phyloP scores from a whole-genome alignment of 2,888 invertebrate genomes.

The Melipona beecheii region DNA sequence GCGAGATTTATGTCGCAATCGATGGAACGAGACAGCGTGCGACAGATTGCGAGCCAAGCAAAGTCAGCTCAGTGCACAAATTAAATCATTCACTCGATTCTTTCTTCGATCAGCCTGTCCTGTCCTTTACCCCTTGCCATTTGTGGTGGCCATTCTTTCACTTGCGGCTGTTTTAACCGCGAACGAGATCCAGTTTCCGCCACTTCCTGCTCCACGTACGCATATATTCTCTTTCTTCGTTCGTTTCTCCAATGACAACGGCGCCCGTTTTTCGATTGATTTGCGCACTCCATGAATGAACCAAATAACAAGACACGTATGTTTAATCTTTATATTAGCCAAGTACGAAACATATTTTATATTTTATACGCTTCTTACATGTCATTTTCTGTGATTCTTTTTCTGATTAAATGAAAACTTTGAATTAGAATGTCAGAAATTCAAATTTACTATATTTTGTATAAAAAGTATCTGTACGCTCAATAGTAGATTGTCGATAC shows the following conservation, averaged over 20 bases:
- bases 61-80: slow-evolving; percentile 29
- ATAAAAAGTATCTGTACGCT: too few relatives aligned
- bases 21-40: slow-evolving; percentile 44
- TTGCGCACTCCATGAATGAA: slow-evolving; percentile 50
- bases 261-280: slow-evolving; percentile 31
- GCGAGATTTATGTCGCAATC: slow-evolving; percentile 54
- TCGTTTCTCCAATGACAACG: neutral
- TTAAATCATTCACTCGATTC: slow-evolving; percentile 52
- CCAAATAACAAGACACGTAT: neutral
- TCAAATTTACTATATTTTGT: too few relatives aligned
- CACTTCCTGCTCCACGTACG: slow-evolving; percentile 47
- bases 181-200: slow-evolving; percentile 49
- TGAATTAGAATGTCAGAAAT: too few relatives aligned
- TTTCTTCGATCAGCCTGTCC: neutral
- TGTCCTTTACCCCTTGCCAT: slow-evolving; percentile 10
- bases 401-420: neutral
- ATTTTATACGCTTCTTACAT: too few relatives aligned
- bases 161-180: slow-evolving; percentile 33
- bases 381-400: neutral
- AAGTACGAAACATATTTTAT: slow-evolving; percentile 20
- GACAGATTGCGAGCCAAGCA: slow-evolving; percentile 49
- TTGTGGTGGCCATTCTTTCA: slow-evolving; percentile 20
- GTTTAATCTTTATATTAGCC: neutral
- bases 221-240: neutral
- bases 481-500: too few relatives aligned